Percentiles rank a stretch among this genome's conserved stretches.
phyloP scores from a whole-genome alignment of 2,113 vertebrate genomes.

The Saimiri boliviensis region DNA sequence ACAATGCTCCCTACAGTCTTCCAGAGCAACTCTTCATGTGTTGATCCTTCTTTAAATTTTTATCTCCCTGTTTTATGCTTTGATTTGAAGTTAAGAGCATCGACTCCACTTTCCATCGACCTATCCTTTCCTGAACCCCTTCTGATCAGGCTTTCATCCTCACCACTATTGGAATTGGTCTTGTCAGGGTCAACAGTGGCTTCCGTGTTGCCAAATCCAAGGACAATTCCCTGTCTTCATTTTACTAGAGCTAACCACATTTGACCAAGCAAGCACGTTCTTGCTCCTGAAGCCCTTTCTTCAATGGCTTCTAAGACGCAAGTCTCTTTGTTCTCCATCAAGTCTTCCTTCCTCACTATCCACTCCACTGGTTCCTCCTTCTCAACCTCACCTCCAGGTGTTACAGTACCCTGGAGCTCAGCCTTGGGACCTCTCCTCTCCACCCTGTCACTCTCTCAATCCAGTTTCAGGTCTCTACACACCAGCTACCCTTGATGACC shows the following conservation, averaged over 20 bases:
- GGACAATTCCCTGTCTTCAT: neutral
- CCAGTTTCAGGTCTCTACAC: neutral
- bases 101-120: neutral
- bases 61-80: neutral
- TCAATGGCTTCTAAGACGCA: neutral
- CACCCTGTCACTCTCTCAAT: neutral
- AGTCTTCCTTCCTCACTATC: neutral
- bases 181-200: neutral
- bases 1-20: neutral
- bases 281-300: neutral
- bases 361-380: neutral
- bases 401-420: neutral
- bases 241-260: neutral
- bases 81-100: neutral
- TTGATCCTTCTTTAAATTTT: neutral
- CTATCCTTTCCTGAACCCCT: neutral
- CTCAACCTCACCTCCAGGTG: neutral
- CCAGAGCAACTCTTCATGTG: neutral
- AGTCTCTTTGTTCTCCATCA: neutral
- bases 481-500: neutral
- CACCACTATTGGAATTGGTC: neutral
- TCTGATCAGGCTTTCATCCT: neutral
- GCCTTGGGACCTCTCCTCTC: neutral
- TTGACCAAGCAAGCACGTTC: accelerated
- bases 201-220: neutral